These are phyloP conservation scores for Syngnathus scovelli DNA, from an alignment of 2,113 vertebrate genomes.

Conservation along the genomic window DNA sequence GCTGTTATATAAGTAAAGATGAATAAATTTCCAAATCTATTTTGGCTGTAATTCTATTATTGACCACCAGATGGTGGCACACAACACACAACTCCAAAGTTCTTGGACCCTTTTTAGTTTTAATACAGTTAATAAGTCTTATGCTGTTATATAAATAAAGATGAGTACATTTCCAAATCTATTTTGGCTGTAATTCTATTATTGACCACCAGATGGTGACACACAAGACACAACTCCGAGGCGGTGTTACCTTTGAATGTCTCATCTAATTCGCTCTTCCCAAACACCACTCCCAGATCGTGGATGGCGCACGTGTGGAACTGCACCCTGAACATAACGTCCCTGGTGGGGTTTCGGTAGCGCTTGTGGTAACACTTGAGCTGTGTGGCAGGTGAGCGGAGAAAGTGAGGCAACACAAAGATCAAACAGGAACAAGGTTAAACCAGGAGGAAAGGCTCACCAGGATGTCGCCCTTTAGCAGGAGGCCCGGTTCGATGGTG, in stretches of 20 bases:
- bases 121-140: no score
- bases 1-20: no score
- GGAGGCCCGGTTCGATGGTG: conserved; percentile 92
- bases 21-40: no score
- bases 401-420: background rate
- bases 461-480: conserved; percentile 95
- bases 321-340: conserved; percentile 91
- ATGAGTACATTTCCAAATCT: no score
- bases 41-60: no score
- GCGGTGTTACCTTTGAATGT: conserved; percentile 83
- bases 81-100: no score
- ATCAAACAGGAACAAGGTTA: background rate
- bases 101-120: no score
- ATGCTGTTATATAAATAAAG: no score
- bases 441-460: conserved; percentile 62
- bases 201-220: no score
- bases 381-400: conserved; percentile 48
- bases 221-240: no score
- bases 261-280: conserved; percentile 90
- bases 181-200: no score
- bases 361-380: conserved; percentile 96
- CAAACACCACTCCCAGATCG: conserved; percentile 87
- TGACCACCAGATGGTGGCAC: no score
- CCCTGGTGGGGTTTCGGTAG: conserved; percentile 82
- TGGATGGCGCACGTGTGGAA: conserved; percentile 97